A percentile compares a stretch with the other conserved stretches of the same genome.
These are phyloP conservation scores for Xestia sexstrigata DNA, from an alignment of 2,888 invertebrate genomes.

Conservation along the genomic window DNA sequence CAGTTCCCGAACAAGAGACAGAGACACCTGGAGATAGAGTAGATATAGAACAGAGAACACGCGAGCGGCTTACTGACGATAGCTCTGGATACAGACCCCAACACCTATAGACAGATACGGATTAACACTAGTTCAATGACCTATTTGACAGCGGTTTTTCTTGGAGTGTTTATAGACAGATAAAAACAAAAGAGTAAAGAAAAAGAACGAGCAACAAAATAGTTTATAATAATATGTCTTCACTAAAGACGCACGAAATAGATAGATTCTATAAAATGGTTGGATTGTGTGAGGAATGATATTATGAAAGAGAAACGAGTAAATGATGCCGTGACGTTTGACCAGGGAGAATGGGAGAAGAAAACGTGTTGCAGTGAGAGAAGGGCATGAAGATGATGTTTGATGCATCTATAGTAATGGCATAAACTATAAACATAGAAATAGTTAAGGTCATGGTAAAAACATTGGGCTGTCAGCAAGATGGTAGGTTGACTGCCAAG, in stretches of 20 bases:
- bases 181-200: background rate
- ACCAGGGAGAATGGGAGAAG: too few species aligned
- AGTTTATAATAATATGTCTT: background rate
- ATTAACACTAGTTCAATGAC: slow-evolving; percentile 39
- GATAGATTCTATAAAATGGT: background rate
- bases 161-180: background rate
- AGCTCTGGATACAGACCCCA: slow-evolving; percentile 65
- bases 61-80: slow-evolving; percentile 49
- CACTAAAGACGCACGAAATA: too few species aligned
- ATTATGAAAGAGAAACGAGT: too few species aligned
- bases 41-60: slow-evolving; percentile 70
- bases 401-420: background rate
- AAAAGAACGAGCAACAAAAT: background rate
- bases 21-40: slow-evolving; percentile 71
- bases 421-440: background rate
- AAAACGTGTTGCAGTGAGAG: too few species aligned
- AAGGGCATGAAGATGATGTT: too few species aligned
- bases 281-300: too few species aligned
- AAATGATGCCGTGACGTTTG: too few species aligned
- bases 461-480: background rate
- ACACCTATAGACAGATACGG: slow-evolving; percentile 69
- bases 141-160: background rate
- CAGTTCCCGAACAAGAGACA: slow-evolving; percentile 68
- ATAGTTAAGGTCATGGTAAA: background rate
- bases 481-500: background rate